Base-by-base conservation (phyloP, 2,113 vertebrate genomes). In the Merops nubicus region DNA sequence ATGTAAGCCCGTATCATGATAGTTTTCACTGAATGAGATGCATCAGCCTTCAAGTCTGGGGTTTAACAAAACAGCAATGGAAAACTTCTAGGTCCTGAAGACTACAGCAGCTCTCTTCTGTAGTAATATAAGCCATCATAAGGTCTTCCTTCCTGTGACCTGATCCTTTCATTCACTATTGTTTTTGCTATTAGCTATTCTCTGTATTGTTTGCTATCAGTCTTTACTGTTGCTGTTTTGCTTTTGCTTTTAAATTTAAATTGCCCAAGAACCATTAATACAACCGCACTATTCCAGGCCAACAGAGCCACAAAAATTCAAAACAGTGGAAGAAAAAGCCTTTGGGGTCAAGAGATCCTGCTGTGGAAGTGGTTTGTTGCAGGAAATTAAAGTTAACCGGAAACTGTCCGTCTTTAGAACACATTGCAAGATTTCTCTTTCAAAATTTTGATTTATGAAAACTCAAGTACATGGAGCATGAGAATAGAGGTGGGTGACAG, bases 211-310 rank as follows among this genome's bases (percentile, higher is more conserved):
- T 85, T 90, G 14, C 36, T 68, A 13, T 67, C n/a, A 38, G 25
- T 6, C 70, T 80, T 65, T 73, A 23, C 6, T 36, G 11, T 77
- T 88, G 31, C 28, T 91, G 7, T 34, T 80, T 70, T 59, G 16
- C 5, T 93, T 85, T 88, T 79, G 33, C 51, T n/a, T n/a, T n/a
- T n/a, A n/a, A n/a, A n/a, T 96, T 88, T 80, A n/a, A 81, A 40
- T 8, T 62, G 7, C 51, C 60, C 12, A 75, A 63, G 51, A 51
- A 36, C 11, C 3, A 51, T 40, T 67, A 47, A 62, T 22, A 64
- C 31, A 65, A 40, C 40, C 48, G 16, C 8, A 54, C 8, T 92
- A n/a, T 91, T 69, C 21, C 43, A 77, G 22, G 25, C 34, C 53
- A 63, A 43, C 74, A 29, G 7, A 82, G 16, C 23, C 60, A 56